Evolutionary conservation across 2,113 vertebrate genomes (phyloP).

Genomic region (Podilymbus podiceps): DNA sequence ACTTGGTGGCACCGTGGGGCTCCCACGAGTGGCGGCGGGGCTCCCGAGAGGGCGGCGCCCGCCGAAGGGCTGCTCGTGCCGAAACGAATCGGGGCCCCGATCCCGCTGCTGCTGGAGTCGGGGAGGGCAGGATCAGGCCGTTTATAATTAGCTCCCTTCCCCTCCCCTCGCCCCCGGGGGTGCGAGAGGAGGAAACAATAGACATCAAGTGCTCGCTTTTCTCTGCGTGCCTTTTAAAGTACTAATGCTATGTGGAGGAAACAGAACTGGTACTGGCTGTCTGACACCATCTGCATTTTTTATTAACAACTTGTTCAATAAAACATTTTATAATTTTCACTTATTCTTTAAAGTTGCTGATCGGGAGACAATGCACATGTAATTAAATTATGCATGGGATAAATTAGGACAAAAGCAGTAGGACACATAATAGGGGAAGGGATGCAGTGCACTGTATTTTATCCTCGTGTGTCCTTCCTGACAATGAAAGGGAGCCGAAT

Average conservation of each 20-base stretch:
- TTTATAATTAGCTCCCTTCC: conserved; percentile 63
- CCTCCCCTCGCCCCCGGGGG: conserved; percentile 23
- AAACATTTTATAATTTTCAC: conserved; percentile 67
- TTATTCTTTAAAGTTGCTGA: conserved; percentile 75
- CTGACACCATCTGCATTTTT: conserved; percentile 52
- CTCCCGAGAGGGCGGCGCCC: background rate
- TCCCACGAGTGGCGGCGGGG: background rate
- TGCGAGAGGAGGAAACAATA: conserved; percentile 72
- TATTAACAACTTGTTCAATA: conserved; percentile 67
- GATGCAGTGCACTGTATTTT: conserved; percentile 59
- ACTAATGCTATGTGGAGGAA: background rate
- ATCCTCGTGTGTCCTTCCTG: conserved; percentile 74
- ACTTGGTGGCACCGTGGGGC: background rate
- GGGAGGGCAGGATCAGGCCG: conserved; percentile 45
- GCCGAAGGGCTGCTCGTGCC: background rate
- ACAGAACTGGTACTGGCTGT: background rate
- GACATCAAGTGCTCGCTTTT: conserved; percentile 23
- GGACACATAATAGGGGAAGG: conserved; percentile 38
- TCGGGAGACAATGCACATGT: conserved; percentile 70
- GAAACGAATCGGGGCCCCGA: background rate
- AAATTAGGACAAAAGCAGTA: conserved; percentile 76
- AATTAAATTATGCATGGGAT: conserved; percentile 75
- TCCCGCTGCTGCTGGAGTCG: background rate
- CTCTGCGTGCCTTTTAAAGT: conserved; percentile 54
- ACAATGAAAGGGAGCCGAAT: conserved; percentile 75